Percentiles rank a stretch among this genome's conserved stretches.
These are phyloP conservation scores for Enteromius paludinosus DNA, from an alignment of 2,797 vertebrate species.

Conservation along the genomic window DNA sequence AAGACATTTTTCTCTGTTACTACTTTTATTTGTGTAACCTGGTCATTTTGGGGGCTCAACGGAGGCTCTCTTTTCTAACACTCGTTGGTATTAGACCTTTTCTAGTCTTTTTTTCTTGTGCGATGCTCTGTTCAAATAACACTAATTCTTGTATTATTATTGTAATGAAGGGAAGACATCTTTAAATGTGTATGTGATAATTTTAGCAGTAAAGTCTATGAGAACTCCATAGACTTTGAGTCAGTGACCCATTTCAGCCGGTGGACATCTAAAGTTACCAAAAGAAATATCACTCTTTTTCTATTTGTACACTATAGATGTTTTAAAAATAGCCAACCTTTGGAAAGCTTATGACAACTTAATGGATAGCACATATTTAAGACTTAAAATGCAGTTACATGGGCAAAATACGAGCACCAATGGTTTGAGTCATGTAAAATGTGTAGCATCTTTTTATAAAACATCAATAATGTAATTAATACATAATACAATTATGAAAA, in stretches of 20 bases:
- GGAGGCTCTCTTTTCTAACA: slow-evolving; percentile 62
- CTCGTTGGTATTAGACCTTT: slow-evolving; percentile 48
- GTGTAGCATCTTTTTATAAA: neutral
- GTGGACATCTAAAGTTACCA: neutral
- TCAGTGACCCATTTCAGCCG: neutral
- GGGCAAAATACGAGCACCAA: neutral
- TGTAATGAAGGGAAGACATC: slow-evolving; percentile 48
- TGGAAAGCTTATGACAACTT: neutral
- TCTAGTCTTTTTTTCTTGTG: neutral
- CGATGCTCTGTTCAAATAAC: slow-evolving; percentile 49
- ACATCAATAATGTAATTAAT: neutral
- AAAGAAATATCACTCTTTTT: neutral
- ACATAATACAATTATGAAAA: neutral
- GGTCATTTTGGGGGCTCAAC: slow-evolving; percentile 3
- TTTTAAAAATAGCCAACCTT: slow-evolving; percentile 4
- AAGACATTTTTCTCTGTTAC: slow-evolving; percentile 43
- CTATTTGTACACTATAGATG: neutral
- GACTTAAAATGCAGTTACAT: neutral
- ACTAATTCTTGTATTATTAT: slow-evolving; percentile 55
- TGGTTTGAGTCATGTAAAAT: neutral
- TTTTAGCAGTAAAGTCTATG: neutral
- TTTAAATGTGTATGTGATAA: neutral
- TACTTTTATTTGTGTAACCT: slow-evolving; percentile 5
- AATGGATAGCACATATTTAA: neutral
- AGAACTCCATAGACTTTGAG: neutral